A percentile compares a stretch with the other conserved stretches of the same genome.
phyloP scores from a whole-genome alignment of 2,888 invertebrate species.

The Pyrocoelia pectoralis region DNA sequence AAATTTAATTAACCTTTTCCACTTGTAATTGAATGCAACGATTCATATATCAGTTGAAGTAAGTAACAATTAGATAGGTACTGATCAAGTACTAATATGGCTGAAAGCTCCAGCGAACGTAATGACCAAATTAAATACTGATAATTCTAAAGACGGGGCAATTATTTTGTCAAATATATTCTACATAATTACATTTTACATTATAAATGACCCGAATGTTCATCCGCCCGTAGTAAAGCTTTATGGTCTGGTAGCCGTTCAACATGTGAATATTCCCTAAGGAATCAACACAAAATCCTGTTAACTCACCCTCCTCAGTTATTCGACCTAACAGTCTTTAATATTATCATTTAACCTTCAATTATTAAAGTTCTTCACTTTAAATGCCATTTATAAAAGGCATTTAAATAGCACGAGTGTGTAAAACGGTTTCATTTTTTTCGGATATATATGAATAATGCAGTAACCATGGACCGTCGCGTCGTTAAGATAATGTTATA shows the following conservation, averaged over 20 bases:
- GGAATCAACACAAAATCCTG: constrained; percentile 49
- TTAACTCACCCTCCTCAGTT: constrained; percentile 29
- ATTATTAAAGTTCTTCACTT: constrained; percentile 33
- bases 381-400: constrained; percentile 34
- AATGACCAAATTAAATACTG: constrained; percentile 12
- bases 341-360: constrained; percentile 37
- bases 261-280: constrained; percentile 55
- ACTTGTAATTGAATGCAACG: not conserved
- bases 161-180: constrained; percentile 33
- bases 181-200: constrained; percentile 41
- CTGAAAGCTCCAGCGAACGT: not conserved
- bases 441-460: constrained; percentile 2
- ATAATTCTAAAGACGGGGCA: constrained; percentile 21
- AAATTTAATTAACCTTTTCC: too few species aligned
- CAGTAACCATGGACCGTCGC: not conserved
- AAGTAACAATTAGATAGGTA: not conserved
- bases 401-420: constrained; percentile 19
- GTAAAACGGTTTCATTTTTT: not conserved
- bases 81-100: not conserved
- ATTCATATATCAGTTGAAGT: not conserved
- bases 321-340: constrained; percentile 35
- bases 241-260: constrained; percentile 54
- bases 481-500: constrained; percentile 4
- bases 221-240: constrained; percentile 51
- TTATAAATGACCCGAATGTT: constrained; percentile 51